Percentiles rank a stretch among this genome's conserved stretches.
Conservation (phyloP, 2,888 invertebrate species). For the Glyphotaelius pellucidus region DNA sequence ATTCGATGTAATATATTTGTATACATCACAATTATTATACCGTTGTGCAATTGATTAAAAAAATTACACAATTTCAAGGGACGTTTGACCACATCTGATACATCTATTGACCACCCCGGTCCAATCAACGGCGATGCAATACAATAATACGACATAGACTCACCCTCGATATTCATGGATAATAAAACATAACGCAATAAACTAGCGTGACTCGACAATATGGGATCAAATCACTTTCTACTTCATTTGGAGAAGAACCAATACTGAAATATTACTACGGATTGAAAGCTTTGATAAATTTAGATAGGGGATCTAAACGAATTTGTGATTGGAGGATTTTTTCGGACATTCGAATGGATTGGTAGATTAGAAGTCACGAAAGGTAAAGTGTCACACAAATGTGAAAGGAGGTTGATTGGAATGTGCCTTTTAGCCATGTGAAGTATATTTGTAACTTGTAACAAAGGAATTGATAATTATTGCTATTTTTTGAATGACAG, state of each 20-base stretch:
- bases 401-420: background rate
- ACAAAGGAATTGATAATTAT: background rate
- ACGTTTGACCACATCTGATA: background rate
- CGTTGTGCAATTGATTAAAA: background rate
- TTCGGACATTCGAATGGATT: slow-evolving; percentile 2
- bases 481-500: background rate
- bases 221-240: background rate
- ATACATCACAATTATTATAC: background rate
- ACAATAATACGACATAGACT: background rate
- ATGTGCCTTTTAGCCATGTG: background rate
- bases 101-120: slow-evolving; percentile 25
- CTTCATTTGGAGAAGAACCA: slow-evolving; percentile 38
- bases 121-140: slow-evolving; percentile 17
- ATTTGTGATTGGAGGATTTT: background rate
- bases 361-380: background rate
- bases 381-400: background rate
- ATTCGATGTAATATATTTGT: background rate
- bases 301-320: slow-evolving; percentile 3
- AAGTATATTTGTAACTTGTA: background rate
- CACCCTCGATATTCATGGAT: slow-evolving; percentile 13
- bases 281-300: slow-evolving; percentile 28
- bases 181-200: slow-evolving; percentile 37
- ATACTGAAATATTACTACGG: background rate
- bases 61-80: background rate
- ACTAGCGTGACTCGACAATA: slow-evolving; percentile 39